phyloP scores from a whole-genome alignment of 2,888 invertebrate species.

The Exephanes ischioxanthus region DNA sequence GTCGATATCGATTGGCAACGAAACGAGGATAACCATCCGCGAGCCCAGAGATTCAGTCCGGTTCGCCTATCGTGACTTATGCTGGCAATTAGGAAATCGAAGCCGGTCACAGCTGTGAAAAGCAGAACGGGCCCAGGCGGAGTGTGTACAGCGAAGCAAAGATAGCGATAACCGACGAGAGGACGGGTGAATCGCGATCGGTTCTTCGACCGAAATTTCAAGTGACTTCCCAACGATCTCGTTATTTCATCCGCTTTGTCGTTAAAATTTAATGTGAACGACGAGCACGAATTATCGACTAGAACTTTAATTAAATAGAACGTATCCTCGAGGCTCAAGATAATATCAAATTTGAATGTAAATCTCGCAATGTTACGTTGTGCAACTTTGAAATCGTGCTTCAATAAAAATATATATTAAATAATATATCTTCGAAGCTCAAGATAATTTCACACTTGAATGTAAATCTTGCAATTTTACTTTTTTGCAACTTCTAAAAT shows the following conservation, averaged over 20 bases:
- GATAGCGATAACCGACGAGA: constrained; percentile 5
- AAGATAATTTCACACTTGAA: no score
- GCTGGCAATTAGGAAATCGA: constrained; percentile 43
- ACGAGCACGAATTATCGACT: neutral
- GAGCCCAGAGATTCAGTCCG: constrained; percentile 5
- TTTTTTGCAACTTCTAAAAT: no score
- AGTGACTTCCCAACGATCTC: constrained; percentile 32
- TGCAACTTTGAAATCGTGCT: no score
- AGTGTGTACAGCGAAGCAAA: neutral
- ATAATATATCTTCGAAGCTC: no score
- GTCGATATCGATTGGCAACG: constrained; percentile 18
- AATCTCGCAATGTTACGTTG: no score
- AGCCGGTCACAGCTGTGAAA: constrained; percentile 18
- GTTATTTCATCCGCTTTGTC: constrained; percentile 28
- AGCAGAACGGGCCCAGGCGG: neutral
- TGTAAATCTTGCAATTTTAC: no score
- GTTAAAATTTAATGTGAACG: constrained; percentile 18
- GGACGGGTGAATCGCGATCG: neutral
- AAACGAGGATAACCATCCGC: constrained; percentile 13
- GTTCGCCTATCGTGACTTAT: constrained; percentile 21
- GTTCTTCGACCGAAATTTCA: constrained; percentile 20
- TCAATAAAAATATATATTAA: no score
- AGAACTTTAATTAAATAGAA: neutral
- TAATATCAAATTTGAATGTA: no score
- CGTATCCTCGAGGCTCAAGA: no score